Evolutionary conservation across 2,113 vertebrate genomes (phyloP).

Genomic region (Hymenochirus boettgeri): DNA sequence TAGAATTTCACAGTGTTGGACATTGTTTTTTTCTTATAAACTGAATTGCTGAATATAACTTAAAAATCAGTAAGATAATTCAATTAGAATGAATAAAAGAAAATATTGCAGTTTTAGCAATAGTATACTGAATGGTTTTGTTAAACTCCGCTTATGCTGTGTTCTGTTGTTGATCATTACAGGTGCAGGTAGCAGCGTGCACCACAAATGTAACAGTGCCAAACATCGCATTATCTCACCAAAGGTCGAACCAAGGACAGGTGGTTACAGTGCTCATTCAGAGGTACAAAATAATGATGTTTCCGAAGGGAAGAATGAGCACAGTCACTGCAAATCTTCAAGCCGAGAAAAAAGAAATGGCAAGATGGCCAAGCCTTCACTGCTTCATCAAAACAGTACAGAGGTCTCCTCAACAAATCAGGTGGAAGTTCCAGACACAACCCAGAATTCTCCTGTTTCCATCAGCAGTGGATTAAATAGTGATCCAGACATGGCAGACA

Average conservation of each 20-base stretch:
- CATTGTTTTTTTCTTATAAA: neutral
- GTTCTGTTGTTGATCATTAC: conserved; percentile 43
- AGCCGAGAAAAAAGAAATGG: conserved; percentile 94
- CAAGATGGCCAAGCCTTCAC: conserved; percentile 88
- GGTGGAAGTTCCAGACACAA: conserved; percentile 97
- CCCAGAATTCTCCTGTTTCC: conserved; percentile 95
- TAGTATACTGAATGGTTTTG: neutral
- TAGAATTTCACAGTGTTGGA: neutral
- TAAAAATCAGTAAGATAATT: conserved; percentile 21
- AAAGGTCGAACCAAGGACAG: conserved; percentile 90
- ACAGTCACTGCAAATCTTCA: conserved; percentile 73
- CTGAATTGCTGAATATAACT: conserved; percentile 10
- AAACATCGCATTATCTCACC: conserved; percentile 99
- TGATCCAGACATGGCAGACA: conserved; percentile 92
- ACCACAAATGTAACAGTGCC: conserved; percentile 99
- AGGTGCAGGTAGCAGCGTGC: conserved; percentile 97
- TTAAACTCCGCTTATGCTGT: neutral
- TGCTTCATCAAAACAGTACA: conserved; percentile 95
- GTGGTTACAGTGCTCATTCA: conserved; percentile 82
- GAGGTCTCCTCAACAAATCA: conserved; percentile 98
- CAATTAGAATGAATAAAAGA: neutral
- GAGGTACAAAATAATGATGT: conserved; percentile 98
- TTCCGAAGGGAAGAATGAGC: conserved; percentile 93
- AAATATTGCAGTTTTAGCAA: neutral
- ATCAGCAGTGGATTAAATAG: conserved; percentile 98